A percentile compares a stretch with the other conserved stretches of the same genome.
Conservation (phyloP, 1,140 invertebrate genomes). For the Ylistrum balloti region DNA sequence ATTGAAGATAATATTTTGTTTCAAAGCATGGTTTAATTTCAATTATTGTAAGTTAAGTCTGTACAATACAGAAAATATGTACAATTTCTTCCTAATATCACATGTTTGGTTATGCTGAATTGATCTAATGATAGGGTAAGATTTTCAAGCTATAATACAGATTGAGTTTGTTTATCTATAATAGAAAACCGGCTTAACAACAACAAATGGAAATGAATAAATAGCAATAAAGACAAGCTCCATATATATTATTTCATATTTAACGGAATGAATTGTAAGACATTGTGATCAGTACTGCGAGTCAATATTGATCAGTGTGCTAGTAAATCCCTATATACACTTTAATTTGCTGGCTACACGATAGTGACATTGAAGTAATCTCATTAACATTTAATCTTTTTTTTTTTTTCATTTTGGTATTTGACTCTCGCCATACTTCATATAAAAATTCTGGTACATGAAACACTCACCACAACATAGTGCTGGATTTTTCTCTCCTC, state of each 20-base stretch:
- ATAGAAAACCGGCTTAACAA: slow-evolving; percentile 1
- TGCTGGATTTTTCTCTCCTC: too few relatives aligned
- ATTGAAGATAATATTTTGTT: not conserved
- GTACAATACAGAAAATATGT: not conserved
- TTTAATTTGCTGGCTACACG: not conserved
- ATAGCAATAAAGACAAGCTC: not conserved
- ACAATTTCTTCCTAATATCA: not conserved
- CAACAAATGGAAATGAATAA: slow-evolving; percentile 35
- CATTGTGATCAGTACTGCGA: not conserved
- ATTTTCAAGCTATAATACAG: not conserved
- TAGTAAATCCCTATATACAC: not conserved
- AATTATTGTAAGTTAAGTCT: not conserved
- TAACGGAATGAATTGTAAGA: not conserved
- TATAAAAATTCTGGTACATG: too few relatives aligned
- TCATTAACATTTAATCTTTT: not conserved
- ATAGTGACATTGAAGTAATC: not conserved
- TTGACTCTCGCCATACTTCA: too few relatives aligned
- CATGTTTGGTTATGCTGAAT: not conserved
- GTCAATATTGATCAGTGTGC: not conserved
- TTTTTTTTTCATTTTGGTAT: too few relatives aligned
- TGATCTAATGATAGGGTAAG: not conserved
- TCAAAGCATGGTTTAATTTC: not conserved
- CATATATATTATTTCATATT: not conserved
- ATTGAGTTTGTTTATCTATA: not conserved
- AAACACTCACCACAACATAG: too few relatives aligned